A percentile compares a stretch with the other conserved stretches of the same genome.
Evolutionary conservation across 2,888 invertebrate species (phyloP).

Genomic region (Clistopyga incitator): DNA sequence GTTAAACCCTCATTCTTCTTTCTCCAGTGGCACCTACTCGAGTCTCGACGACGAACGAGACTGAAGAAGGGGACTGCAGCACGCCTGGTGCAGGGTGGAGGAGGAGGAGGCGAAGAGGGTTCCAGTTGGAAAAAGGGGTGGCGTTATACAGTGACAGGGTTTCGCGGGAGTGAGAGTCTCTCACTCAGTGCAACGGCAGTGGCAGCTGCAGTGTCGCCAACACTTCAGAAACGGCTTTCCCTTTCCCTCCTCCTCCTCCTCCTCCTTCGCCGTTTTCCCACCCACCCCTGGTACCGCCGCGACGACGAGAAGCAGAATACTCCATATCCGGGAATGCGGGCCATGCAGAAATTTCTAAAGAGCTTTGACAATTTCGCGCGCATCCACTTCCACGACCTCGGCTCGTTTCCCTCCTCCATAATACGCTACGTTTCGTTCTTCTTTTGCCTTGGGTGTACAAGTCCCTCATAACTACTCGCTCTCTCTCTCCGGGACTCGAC

Average conservation of each 20-base stretch:
- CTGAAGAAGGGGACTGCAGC: constrained; percentile 46
- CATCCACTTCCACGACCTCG: constrained; percentile 64
- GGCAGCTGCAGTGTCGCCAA: constrained; percentile 53
- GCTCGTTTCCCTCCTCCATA: constrained; percentile 70
- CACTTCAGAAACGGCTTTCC: constrained; percentile 48
- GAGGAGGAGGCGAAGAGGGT: constrained; percentile 34
- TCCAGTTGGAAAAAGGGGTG: constrained; percentile 30
- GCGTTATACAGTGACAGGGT: constrained; percentile 41
- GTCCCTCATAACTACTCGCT: constrained; percentile 53
- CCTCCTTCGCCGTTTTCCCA: background rate
- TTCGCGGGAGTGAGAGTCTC: constrained; percentile 23
- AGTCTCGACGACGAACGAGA: constrained; percentile 59
- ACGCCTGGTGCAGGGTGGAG: constrained; percentile 14
- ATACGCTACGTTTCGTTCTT: constrained; percentile 43
- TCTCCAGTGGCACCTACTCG: constrained; percentile 68
- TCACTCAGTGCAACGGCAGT: constrained; percentile 43
- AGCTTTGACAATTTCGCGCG: constrained; percentile 75
- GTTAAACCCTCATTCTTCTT: constrained; percentile 74
- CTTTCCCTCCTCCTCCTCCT: background rate
- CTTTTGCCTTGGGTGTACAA: constrained; percentile 65
- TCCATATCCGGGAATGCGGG: constrained; percentile 66
- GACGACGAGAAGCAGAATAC: constrained; percentile 57
- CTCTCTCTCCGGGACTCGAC: constrained; percentile 62
- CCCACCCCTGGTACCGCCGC: background rate
- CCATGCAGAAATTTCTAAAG: constrained; percentile 72